Evolutionary conservation across 2,888 invertebrate species (phyloP).

Genomic region (Drosophila quinaria): DNA sequence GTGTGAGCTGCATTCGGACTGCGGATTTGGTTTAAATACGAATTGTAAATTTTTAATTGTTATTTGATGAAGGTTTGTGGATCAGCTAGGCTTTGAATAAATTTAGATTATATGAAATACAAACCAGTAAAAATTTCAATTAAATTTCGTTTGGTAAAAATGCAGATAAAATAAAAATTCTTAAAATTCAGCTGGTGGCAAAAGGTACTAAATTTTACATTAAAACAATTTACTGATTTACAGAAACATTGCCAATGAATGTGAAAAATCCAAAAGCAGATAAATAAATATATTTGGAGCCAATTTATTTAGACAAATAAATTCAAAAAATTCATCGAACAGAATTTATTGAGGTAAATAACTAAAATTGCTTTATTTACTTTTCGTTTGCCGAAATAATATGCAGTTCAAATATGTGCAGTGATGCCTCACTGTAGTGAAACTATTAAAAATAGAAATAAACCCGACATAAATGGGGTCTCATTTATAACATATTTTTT

Average conservation of each 20-base stretch:
- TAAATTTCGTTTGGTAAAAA: neutral
- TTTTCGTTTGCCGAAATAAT: too few relatives aligned
- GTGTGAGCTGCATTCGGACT: neutral
- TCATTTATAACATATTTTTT: too few relatives aligned
- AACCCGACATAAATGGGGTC: too few relatives aligned
- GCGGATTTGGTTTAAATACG: neutral
- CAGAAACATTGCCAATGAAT: neutral
- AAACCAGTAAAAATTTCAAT: neutral
- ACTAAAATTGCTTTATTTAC: neutral
- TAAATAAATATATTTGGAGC: slow-evolving; percentile 2
- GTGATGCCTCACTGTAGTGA: neutral
- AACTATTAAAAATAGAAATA: neutral
- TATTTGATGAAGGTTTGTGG: slow-evolving; percentile 1
- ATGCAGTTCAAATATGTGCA: neutral
- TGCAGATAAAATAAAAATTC: neutral
- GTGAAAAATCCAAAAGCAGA: neutral
- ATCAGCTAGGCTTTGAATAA: neutral
- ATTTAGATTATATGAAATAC: neutral
- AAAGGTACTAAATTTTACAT: too few relatives aligned
- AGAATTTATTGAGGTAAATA: slow-evolving; percentile 12
- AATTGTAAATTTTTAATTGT: neutral
- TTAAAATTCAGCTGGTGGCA: neutral
- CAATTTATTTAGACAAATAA: slow-evolving; percentile 2
- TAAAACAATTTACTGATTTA: neutral
- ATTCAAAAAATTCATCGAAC: neutral